Percentiles rank a stretch among this genome's conserved stretches.
Conservation (phyloP, 1,140 invertebrate species). For the Ruditapes philippinarum region DNA sequence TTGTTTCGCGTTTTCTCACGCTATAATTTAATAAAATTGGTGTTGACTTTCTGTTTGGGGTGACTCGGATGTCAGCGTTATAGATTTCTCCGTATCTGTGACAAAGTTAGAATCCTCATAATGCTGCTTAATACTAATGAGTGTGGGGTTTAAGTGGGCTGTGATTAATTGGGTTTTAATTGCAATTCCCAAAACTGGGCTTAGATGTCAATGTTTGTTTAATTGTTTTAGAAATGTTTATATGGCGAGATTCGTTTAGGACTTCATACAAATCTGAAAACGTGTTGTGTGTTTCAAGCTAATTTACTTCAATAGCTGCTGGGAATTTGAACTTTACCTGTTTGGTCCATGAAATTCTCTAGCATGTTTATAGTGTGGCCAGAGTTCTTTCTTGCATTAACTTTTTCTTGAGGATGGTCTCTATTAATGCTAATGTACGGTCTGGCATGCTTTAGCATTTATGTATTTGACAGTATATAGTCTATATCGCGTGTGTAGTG, state of each 20-base stretch:
- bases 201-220: background rate
- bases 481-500: background rate
- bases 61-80: no score
- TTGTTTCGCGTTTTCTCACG: no score
- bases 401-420: background rate
- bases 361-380: background rate
- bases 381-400: background rate
- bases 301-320: background rate
- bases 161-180: background rate
- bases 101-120: no score
- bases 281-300: background rate
- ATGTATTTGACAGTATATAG: background rate
- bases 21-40: no score
- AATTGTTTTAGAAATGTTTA: background rate
- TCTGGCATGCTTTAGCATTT: background rate
- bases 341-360: background rate
- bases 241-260: background rate
- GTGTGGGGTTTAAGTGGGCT: background rate
- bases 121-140: no score
- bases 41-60: no score
- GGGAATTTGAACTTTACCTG: constrained; percentile 5
- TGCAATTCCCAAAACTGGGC: background rate
- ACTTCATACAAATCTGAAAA: background rate
- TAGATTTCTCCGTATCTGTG: no score
- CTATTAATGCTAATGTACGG: background rate